Base-by-base conservation (phyloP, 1,140 invertebrate species). In the Nasonia longicornis region DNA sequence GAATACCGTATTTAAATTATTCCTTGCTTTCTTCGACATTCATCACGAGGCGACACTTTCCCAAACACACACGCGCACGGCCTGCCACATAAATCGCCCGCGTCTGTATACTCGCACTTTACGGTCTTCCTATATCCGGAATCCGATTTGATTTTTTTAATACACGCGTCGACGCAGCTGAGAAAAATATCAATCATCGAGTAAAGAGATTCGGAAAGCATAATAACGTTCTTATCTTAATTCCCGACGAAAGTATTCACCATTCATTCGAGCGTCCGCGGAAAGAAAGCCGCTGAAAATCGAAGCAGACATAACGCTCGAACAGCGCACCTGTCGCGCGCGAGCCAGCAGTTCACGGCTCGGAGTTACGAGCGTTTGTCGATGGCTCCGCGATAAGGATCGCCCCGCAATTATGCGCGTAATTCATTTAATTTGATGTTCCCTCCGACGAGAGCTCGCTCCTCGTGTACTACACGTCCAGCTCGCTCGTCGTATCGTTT, bases 371-470 rank as follows among this genome's bases (percentile, higher is more conserved):
- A 86, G 83, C 83, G 80, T 85, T 85, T 86, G 83, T 85, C 84
- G 84, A 86, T 86, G 82, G 26, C 2, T 20, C 11, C n/a, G 4
- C 85, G 85, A 86, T 86, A 85, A 85, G 77, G 63, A 81, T 85
- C 84, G 81, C 84, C 83, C 82, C 83, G 81, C 80, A 86, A 86
- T 86, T 86, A 86, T 86, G 84, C 84, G 79, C 82, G 84, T 83
- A 85, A 85, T 86, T 85, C 84, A 85, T 84, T 86, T 85, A 86
- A 86, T 86, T 86, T 84, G 84, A 86, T 81, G 84, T 83, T 85
- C 83, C 79, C 85, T 82, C 78, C 83, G 85, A 80, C 83, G 85
- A 80, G 80, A 45, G 42, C 12, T 58, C 48, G 0, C 26, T 26
- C n/a, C 22, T n/a, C 16, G 22, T 31, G 45, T 11, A 2, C 10